A percentile compares a stretch with the other conserved stretches of the same genome.
Conservation (phyloP, 2,113 vertebrate genomes). For the Odobenus rosmarus region DNA sequence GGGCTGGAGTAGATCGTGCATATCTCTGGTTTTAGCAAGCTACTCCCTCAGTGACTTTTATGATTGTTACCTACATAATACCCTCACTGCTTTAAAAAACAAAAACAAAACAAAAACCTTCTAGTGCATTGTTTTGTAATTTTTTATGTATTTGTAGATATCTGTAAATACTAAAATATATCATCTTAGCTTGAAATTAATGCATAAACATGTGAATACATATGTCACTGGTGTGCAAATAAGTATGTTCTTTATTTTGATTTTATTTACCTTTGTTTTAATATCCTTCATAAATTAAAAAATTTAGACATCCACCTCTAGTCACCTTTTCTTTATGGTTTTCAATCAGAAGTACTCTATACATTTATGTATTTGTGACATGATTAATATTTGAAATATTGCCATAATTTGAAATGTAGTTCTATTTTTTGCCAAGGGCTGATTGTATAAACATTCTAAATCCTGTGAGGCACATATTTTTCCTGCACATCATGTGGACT, state of each 20-base stretch:
- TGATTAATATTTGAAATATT: background rate
- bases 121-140: background rate
- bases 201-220: background rate
- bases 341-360: background rate
- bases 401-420: background rate
- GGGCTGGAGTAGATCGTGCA: background rate
- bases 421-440: background rate
- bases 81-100: too few relatives aligned
- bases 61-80: background rate
- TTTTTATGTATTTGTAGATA: background rate
- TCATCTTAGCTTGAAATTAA: background rate
- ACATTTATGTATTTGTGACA: background rate
- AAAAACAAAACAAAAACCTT: background rate
- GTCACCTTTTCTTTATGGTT: background rate
- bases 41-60: rapidly evolving
- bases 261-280: background rate
- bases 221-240: background rate
- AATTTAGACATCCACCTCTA: background rate
- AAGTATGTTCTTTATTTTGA: background rate
- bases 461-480: background rate
- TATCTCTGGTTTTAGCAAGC: background rate
- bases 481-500: background rate
- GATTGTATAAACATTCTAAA: background rate
- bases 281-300: background rate
- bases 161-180: background rate